phyloP scores from a whole-genome alignment of 1,140 invertebrate species.

The Sesamia nonagrioides region DNA sequence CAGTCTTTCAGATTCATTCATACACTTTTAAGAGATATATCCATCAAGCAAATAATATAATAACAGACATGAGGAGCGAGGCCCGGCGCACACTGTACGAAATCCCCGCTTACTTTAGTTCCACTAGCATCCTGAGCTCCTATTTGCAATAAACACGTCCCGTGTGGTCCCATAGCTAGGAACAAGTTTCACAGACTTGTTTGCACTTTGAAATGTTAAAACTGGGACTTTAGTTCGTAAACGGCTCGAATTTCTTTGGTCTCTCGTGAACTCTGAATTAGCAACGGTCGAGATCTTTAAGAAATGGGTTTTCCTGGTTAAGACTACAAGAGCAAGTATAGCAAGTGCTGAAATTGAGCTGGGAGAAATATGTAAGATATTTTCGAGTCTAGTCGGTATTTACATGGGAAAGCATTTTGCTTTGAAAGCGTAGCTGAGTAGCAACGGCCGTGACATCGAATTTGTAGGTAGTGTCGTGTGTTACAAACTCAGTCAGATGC shows the following conservation, averaged over 20 bases:
- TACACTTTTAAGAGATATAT: slow-evolving; percentile 55
- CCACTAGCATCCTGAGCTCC: slow-evolving; percentile 59
- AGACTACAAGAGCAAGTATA: neutral
- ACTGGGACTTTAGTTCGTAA: slow-evolving; percentile 65
- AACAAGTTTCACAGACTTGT: slow-evolving; percentile 69
- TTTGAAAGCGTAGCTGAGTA: no score
- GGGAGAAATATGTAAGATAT: neutral
- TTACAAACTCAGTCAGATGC: no score
- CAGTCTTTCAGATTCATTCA: slow-evolving; percentile 49
- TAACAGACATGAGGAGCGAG: slow-evolving; percentile 31
- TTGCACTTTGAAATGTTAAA: slow-evolving; percentile 70
- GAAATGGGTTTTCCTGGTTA: slow-evolving; percentile 43
- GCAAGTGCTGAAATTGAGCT: neutral
- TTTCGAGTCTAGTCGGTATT: neutral
- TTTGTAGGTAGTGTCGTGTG: no score
- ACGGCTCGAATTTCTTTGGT: slow-evolving; percentile 59
- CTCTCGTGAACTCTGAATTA: slow-evolving; percentile 63
- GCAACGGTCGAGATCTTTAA: slow-evolving; percentile 54
- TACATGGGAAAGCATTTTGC: no score
- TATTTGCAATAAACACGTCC: slow-evolving; percentile 74
- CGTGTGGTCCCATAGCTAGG: slow-evolving; percentile 60
- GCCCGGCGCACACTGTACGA: slow-evolving; percentile 40
- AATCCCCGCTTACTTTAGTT: slow-evolving; percentile 54
- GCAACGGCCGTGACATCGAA: no score
- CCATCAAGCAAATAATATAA: slow-evolving; percentile 63